Base-by-base conservation (phyloP, 2,797 vertebrate genomes). In the Peromyscus melanophrys region DNA sequence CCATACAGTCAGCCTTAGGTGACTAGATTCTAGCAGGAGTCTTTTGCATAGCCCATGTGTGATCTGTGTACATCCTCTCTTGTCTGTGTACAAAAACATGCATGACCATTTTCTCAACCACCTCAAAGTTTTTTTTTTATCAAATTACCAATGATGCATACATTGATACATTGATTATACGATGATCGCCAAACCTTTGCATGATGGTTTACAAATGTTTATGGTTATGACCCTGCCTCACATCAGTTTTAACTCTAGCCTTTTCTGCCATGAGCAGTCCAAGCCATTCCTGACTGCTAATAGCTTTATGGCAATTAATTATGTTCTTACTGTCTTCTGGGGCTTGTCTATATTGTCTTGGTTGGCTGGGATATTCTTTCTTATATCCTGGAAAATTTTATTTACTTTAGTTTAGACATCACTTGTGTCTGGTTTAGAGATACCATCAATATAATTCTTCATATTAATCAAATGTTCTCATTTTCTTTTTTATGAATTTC, bases 21-120 rank as follows among this genome's bases (percentile, higher is more conserved):
- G 37, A 14, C n/a, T 16, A 75, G 63, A 27, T 16, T 65, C 46
- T 37, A 23, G 0, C 16, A 52, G 8, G 19, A 78, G 14, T 12
- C 43, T 75, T 1, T 0, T 55, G 10, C 16, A 4, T 17, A 59
- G 8, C 4, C 55, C 34, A 0, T 0, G 1, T 1, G 0, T n/a
- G 0, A 29, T n/a, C 29, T 61, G 0, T n/a, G 8, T 6, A 3
- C 34, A 29, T n/a, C 23, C 21, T 63, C 3, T 65, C 57, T 40
- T 2, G 4, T 10, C 73, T 23, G 3, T 2, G 6, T 6, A 9
- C 3, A 87, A 55, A 80, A 83, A 17, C 37, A 34, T 27, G 4
- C 0, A 6, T 57, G 34, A 21, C 37, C n/a, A n/a, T 59, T n/a
- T 43, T 23, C 4, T 12, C 6, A 11, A 25, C 4, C 17, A 43